Percentiles rank a stretch among this genome's conserved stretches.
These are phyloP conservation scores for Alligator sinensis DNA, from an alignment of 2,113 vertebrate genomes.

Conservation along the genomic window DNA sequence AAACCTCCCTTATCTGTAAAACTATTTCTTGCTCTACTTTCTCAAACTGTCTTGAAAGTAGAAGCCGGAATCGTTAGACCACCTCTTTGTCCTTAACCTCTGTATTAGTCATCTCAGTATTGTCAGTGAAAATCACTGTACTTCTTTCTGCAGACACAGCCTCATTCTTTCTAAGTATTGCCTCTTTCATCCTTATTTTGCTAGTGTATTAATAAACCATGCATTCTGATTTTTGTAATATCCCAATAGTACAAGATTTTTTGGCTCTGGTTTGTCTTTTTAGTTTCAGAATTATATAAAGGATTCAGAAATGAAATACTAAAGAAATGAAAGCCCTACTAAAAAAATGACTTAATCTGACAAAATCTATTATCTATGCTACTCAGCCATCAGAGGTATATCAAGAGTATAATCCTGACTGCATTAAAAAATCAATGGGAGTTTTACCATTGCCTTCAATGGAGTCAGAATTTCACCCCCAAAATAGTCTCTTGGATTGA, in stretches of 20 bases:
- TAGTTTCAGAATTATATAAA: not conserved
- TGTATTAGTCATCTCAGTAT: conserved; percentile 10
- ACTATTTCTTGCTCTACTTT: not conserved
- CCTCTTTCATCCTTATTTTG: not conserved
- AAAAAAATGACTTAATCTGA: conserved; percentile 13
- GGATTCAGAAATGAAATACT: rapidly evolving
- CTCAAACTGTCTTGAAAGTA: not conserved
- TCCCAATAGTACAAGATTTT: not conserved
- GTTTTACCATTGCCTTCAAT: not conserved
- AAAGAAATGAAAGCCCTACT: not conserved
- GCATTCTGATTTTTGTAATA: not conserved
- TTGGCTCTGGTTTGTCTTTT: not conserved
- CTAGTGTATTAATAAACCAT: not conserved
- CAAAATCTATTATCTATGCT: conserved; percentile 15
- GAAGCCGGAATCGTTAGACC: not conserved
- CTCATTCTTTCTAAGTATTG: not conserved
- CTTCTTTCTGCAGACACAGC: not conserved
- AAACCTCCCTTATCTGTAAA: conserved; percentile 9
- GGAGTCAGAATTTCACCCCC: not conserved
- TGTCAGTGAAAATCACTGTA: not conserved
- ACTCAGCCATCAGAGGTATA: not conserved
- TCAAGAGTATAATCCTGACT: conserved; percentile 3
- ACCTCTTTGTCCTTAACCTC: conserved; percentile 18
- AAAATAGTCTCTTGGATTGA: not conserved
- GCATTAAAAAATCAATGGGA: not conserved